Evolutionary conservation across 2,888 invertebrate species (phyloP), one percentile per base, ranked within the genome.

Genomic region (Pseudoips prasinana): DNA sequence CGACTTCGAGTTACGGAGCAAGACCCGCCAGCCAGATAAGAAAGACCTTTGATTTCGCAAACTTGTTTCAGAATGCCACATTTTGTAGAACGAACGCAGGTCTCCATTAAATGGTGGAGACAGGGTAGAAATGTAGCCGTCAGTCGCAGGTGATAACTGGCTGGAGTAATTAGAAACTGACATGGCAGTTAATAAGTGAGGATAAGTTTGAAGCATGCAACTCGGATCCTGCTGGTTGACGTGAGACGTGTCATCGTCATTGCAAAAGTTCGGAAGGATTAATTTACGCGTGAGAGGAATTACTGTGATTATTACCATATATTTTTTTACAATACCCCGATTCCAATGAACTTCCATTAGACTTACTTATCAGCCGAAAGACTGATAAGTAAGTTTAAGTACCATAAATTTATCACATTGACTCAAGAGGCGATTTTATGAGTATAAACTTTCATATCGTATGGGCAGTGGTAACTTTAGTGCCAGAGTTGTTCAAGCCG

Each of bases 121-220:
- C 40, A 43, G 46, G 50, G 48, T n/a, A n/a, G n/a, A n/a, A n/a
- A 63, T 53, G 61, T 46, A 58, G 54, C 64, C 77, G 86, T 86
- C 87, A 88, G 80, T 64, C 64, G 79, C 87, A 88, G 87, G 87
- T 88, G 87, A 83, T 83, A 78, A 69, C 76, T 60, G 74, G 71
- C 72, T 73, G 70, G 73, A 74, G 84, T 85, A 87, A 88, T 87
- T 87, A 88, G 73, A 78, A 82, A 75, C 68, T 80, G 79, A 74
- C 80, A 71, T 69, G 48, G 62, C 64, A 68, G 81, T 75, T 85
- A 82, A 82, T 86, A 81, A 78, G 73, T 60, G 66, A 62, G 67
- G 64, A 47, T 64, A 70, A 80, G 72, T 83, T 83, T 81, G 83
- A 77, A 52, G 69, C 50, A 45, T 57, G 58, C 53, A 51, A 39